A percentile compares a stretch with the other conserved stretches of the same genome.
These are phyloP conservation scores for Crotalus horridus DNA, from an alignment of 2,113 vertebrate genomes.

Conservation along the genomic window DNA sequence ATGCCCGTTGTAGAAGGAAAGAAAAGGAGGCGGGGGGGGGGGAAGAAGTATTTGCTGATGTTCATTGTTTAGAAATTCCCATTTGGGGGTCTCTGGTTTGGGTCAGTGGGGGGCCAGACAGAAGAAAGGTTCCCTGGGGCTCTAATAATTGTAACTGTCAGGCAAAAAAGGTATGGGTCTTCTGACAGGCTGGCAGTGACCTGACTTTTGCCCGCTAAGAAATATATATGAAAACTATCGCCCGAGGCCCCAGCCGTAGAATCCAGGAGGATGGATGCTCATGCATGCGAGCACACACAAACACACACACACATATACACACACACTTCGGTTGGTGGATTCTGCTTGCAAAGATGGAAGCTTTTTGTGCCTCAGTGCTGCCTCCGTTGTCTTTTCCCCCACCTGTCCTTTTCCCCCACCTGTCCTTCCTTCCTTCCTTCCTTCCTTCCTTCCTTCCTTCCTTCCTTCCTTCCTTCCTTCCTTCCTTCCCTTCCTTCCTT, in stretches of 20 bases:
- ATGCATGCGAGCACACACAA: too few species aligned
- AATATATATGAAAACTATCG: constrained; percentile 62
- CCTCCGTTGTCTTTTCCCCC: background rate
- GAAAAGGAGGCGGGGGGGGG: background rate
- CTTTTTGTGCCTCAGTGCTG: constrained; percentile 41
- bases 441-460: too few species aligned
- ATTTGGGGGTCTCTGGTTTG: constrained; percentile 56
- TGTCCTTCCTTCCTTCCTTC: too few species aligned
- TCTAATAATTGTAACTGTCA: constrained; percentile 73
- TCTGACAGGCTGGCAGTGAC: constrained; percentile 58
- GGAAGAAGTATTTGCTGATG: constrained; percentile 35
- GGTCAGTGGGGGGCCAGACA: constrained; percentile 66
- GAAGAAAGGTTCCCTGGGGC: constrained; percentile 72
- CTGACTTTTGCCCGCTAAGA: constrained; percentile 67
- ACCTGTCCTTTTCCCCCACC: background rate
- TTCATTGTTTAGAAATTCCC: constrained; percentile 61
- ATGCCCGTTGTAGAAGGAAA: background rate
- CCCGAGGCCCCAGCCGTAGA: constrained; percentile 42
- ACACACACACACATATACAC: too few species aligned
- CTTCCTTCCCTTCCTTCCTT: too few species aligned
- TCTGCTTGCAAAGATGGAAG: constrained; percentile 39
- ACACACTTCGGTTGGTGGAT: constrained; percentile 40
- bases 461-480: too few species aligned
- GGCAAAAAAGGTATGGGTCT: constrained; percentile 69
- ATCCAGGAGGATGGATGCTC: constrained; percentile 38